phyloP scores from a whole-genome alignment of 2,888 invertebrate species.

The Carpatolechia fugitivella region DNA sequence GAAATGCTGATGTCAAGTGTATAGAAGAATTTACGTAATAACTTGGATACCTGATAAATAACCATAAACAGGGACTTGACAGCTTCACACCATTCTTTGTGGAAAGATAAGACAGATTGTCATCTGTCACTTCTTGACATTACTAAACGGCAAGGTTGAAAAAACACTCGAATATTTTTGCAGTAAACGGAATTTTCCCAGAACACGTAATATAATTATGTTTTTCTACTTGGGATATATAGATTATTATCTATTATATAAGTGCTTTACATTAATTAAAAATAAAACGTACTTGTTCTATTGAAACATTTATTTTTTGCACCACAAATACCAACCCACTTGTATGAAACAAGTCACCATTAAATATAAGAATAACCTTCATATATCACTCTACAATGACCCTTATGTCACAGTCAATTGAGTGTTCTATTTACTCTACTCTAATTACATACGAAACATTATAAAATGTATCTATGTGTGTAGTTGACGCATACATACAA shows the following conservation, averaged over 20 bases:
- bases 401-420: neutral
- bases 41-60: neutral
- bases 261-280: too few relatives aligned
- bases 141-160: neutral
- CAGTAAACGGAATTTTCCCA: neutral
- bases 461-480: conserved; percentile 22
- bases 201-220: too few relatives aligned
- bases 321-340: neutral
- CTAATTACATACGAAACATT: conserved; percentile 9
- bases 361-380: neutral
- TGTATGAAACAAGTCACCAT: neutral
- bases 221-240: too few relatives aligned
- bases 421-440: conserved; percentile 12
- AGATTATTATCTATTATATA: too few relatives aligned
- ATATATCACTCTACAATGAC: neutral
- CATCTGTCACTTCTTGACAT: neutral
- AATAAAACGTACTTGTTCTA: too few relatives aligned
- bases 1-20: neutral
- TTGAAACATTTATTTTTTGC: too few relatives aligned
- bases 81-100: neutral
- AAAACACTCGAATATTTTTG: neutral
- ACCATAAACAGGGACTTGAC: neutral
- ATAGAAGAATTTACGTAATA: neutral
- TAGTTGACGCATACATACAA: conserved; percentile 29
- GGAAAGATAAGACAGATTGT: neutral